These are phyloP conservation scores for Anser cygnoides DNA, from an alignment of 2,113 vertebrate species.

Conservation along the genomic window DNA sequence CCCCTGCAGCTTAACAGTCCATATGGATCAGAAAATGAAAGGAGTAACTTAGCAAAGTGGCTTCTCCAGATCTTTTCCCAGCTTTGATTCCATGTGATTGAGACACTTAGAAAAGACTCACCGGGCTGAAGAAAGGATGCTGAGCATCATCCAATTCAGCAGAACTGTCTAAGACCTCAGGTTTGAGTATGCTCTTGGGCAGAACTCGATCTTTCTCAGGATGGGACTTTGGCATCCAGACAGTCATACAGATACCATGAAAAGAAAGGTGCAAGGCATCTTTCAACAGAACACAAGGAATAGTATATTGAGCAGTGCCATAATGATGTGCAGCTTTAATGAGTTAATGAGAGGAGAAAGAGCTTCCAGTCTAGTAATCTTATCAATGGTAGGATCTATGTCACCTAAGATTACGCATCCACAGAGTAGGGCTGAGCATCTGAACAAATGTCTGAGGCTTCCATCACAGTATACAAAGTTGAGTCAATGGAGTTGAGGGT, in stretches of 20 bases:
- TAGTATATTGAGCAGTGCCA: background rate
- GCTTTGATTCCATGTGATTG: background rate
- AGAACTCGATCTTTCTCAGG: background rate
- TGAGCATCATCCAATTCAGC: background rate
- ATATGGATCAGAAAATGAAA: background rate
- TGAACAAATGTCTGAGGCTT: background rate
- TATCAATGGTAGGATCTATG: background rate
- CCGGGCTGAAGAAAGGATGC: background rate
- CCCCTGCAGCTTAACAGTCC: background rate
- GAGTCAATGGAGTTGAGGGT: background rate
- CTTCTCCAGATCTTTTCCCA: background rate
- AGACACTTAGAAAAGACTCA: background rate
- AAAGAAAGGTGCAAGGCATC: background rate
- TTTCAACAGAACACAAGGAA: background rate
- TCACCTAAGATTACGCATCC: background rate
- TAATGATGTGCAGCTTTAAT: constrained; percentile 1
- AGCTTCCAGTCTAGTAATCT: background rate
- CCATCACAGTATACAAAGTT: background rate
- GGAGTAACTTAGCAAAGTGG: background rate
- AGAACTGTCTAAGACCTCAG: background rate
- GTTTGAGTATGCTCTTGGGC: background rate
- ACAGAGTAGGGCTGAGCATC: background rate
- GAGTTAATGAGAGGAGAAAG: background rate
- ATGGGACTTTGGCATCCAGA: background rate
- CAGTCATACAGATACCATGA: background rate